These are phyloP conservation scores for Hylaeus volcanicus DNA, from an alignment of 1,140 invertebrate species.

Conservation along the genomic window DNA sequence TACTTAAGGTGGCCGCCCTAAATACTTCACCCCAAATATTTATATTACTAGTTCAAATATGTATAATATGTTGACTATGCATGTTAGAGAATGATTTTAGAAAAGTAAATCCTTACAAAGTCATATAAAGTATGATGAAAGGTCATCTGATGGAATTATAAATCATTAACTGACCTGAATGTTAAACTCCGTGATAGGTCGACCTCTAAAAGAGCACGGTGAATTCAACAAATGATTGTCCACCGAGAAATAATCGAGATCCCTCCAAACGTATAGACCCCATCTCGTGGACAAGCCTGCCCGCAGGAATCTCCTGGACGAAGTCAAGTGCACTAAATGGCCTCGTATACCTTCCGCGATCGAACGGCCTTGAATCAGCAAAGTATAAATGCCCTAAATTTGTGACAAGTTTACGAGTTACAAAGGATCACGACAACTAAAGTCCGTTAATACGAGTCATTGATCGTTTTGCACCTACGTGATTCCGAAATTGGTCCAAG, in stretches of 20 bases:
- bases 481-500: constrained; percentile 76
- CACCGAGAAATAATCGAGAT: constrained; percentile 82
- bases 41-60: too few species aligned
- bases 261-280: constrained; percentile 80
- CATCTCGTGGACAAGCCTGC: constrained; percentile 76
- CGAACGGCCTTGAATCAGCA: constrained; percentile 71
- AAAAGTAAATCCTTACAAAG: too few species aligned
- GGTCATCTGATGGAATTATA: too few species aligned
- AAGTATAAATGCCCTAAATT: constrained; percentile 74
- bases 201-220: constrained; percentile 83
- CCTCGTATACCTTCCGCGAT: constrained; percentile 67
- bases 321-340: constrained; percentile 69
- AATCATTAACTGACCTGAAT: constrained; percentile 82
- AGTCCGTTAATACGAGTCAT: background rate
- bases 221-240: constrained; percentile 87
- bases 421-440: background rate
- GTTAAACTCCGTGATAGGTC: constrained; percentile 86
- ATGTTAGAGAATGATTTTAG: too few species aligned
- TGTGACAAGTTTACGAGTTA: constrained; percentile 4
- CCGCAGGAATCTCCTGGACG: constrained; percentile 73
- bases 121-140: too few species aligned
- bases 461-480: constrained; percentile 60
- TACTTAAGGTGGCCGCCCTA: too few species aligned
- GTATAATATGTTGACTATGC: too few species aligned
- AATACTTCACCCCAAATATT: too few species aligned